These are phyloP conservation scores for Caenorhabditis sinica DNA, from an alignment of 2,888 invertebrate genomes.

Conservation along the genomic window DNA sequence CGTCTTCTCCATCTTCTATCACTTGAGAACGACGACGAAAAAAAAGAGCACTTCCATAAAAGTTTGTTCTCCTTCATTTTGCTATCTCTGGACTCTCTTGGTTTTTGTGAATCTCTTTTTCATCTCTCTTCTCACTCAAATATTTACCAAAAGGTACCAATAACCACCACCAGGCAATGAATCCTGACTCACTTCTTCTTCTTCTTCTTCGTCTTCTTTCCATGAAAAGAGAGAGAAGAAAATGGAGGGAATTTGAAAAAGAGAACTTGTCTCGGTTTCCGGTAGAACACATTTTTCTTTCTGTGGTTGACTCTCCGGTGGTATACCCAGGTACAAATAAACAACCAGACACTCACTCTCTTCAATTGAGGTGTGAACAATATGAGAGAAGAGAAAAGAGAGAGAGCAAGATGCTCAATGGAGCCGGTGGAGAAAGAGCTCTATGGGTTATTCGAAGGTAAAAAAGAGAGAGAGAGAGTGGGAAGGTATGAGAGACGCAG, in stretches of 20 bases:
- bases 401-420: slow-evolving; percentile 26
- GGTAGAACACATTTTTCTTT: slow-evolving; percentile 21
- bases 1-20: slow-evolving; percentile 12
- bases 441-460: background rate
- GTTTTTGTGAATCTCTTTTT: slow-evolving; percentile 11
- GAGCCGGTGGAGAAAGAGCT: slow-evolving; percentile 12
- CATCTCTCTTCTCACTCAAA: slow-evolving; percentile 23
- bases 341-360: slow-evolving; percentile 12
- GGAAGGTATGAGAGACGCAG: slow-evolving; percentile 25
- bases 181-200: slow-evolving; percentile 17
- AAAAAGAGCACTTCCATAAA: slow-evolving; percentile 49
- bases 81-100: background rate
- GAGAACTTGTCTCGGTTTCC: slow-evolving; percentile 35
- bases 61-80: slow-evolving; percentile 33
- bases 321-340: slow-evolving; percentile 33
- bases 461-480: slow-evolving; percentile 20
- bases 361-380: slow-evolving; percentile 57
- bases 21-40: slow-evolving; percentile 18
- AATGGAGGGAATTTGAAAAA: background rate
- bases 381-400: slow-evolving; percentile 20
- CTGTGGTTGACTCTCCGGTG: background rate
- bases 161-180: slow-evolving; percentile 7
- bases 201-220: background rate
- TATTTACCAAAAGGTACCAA: slow-evolving; percentile 57
- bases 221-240: slow-evolving; percentile 19